These are phyloP conservation scores for Ptilodon capucinus DNA, from an alignment of 2,888 invertebrate species.

Conservation along the genomic window DNA sequence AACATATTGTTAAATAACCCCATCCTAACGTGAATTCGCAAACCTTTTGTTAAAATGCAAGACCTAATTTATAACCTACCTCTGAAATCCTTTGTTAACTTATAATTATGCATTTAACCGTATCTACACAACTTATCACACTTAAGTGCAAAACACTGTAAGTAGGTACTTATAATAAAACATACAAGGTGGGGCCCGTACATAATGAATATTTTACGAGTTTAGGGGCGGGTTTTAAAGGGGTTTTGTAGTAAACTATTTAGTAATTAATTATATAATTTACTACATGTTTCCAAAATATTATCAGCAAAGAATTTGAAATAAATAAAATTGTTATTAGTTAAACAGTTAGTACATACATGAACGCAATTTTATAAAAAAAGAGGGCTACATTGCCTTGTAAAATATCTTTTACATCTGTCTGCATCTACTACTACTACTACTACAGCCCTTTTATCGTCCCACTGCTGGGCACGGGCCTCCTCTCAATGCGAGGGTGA, in stretches of 20 bases:
- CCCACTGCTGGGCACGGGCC: no score
- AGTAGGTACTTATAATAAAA: conserved; percentile 32
- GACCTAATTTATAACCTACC: not conserved
- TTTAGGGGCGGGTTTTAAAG: conserved; percentile 3
- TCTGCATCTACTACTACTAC: no score
- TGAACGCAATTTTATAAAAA: no score
- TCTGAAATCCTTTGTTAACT: not conserved
- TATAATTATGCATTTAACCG: conserved; percentile 17
- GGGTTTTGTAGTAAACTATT: not conserved
- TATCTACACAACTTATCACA: conserved; percentile 18
- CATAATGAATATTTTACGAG: conserved; percentile 32
- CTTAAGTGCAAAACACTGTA: conserved; percentile 34
- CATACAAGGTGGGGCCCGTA: conserved; percentile 22
- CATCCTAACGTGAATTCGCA: conserved; percentile 18
- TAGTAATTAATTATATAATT: no score
- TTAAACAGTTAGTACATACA: no score
- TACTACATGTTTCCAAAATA: no score
- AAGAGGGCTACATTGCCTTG: no score
- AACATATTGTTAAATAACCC: no score
- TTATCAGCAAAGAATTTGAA: no score
- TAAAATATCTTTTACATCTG: not conserved
- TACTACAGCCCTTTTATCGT: no score
- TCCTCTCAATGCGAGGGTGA: no score
- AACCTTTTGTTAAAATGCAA: conserved; percentile 13
- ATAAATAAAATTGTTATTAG: no score